These are phyloP conservation scores for Agriopis leucophaearia DNA, from an alignment of 2,888 invertebrate species.

Conservation along the genomic window DNA sequence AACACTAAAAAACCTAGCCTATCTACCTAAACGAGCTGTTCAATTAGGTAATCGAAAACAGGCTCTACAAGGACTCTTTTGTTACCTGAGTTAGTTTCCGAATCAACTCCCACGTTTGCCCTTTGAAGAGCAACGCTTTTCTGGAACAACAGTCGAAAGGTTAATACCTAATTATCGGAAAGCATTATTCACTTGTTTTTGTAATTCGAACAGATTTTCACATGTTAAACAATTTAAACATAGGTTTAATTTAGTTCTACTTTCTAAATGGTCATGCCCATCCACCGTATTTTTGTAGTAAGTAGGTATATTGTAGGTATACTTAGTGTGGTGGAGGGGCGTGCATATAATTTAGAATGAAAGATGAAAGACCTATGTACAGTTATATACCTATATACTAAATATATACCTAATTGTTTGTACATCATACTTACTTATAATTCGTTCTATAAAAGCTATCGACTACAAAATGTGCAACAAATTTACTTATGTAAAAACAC, in stretches of 20 bases:
- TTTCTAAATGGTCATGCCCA: no score
- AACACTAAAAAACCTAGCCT: neutral
- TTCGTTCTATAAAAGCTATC: no score
- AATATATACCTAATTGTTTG: no score
- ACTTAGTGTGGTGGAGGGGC: no score
- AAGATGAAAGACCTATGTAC: no score
- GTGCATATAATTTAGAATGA: no score
- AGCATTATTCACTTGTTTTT: constrained; percentile 1
- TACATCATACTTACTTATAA: no score
- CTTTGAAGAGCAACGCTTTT: constrained; percentile 2
- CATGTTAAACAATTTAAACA: neutral
- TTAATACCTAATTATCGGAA: neutral
- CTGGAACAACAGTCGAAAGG: constrained; percentile 2
- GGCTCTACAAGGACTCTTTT: neutral
- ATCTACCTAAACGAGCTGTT: neutral
- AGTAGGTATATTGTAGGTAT: no score
- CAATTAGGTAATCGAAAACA: neutral
- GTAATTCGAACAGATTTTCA: neutral
- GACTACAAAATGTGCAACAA: no score
- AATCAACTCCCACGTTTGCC: constrained; percentile 7
- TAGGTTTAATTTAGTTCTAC: neutral
- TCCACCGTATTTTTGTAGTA: no score
- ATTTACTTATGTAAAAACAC: no score
- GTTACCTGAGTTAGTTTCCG: constrained; percentile 6
- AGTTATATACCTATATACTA: no score